Evolutionary conservation across 1,140 invertebrate genomes (phyloP).

Genomic region (Eciton burchellii): DNA sequence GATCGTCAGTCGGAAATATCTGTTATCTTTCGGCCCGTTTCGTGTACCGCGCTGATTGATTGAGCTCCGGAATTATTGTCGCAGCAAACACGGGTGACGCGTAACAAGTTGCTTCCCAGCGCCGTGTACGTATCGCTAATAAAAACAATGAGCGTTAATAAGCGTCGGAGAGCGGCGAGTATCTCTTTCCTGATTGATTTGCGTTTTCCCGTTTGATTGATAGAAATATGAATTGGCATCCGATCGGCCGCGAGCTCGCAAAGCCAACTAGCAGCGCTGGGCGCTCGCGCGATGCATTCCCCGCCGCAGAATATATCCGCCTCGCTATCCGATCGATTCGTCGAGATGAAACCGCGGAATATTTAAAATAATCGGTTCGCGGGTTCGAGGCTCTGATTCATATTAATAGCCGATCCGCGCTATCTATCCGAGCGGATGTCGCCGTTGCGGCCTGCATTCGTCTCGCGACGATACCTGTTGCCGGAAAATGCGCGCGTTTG

Average conservation of each 20-base stretch:
- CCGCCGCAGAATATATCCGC: constrained; percentile 35
- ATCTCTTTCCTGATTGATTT: constrained; percentile 36
- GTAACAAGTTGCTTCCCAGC: not conserved
- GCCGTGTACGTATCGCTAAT: not conserved
- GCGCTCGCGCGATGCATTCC: constrained; percentile 40
- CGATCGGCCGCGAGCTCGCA: constrained; percentile 12
- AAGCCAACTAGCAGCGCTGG: constrained; percentile 23
- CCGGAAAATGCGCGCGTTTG: constrained; percentile 40
- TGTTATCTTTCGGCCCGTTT: constrained; percentile 2
- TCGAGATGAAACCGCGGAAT: not conserved
- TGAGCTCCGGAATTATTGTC: not conserved
- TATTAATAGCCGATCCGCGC: constrained; percentile 37
- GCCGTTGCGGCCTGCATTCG: constrained; percentile 4
- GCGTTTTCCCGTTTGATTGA: constrained; percentile 32
- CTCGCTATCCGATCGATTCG: constrained; percentile 29
- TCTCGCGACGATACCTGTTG: constrained; percentile 53
- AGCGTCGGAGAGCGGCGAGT: not conserved
- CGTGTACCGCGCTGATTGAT: not conserved
- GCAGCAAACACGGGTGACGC: not conserved
- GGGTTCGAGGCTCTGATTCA: constrained; percentile 46
- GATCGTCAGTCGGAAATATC: not conserved
- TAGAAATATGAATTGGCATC: constrained; percentile 44
- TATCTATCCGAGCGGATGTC: not conserved
- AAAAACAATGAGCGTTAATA: not conserved
- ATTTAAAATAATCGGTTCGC: constrained; percentile 54